A percentile compares a stretch with the other conserved stretches of the same genome.
phyloP scores from a whole-genome alignment of 2,888 invertebrate genomes.

The Pteria penguin region DNA sequence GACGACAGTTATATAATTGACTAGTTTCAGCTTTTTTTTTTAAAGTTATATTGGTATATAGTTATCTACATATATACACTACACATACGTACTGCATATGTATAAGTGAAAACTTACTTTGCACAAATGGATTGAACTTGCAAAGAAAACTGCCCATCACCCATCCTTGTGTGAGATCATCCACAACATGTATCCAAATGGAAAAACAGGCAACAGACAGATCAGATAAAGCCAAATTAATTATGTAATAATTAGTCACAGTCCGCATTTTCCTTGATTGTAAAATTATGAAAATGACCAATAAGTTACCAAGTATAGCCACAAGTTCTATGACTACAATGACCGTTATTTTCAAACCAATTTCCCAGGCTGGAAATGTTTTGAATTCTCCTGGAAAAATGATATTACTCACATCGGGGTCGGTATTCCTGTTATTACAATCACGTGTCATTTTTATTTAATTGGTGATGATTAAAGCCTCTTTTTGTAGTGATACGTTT shows the following conservation, averaged over 20 bases:
- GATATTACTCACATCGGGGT: constrained; percentile 49
- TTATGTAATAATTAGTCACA: constrained; percentile 76
- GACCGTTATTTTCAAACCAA: constrained; percentile 59
- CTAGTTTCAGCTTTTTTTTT: not conserved
- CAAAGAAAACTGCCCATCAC: constrained; percentile 88
- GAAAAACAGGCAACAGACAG: constrained; percentile 82
- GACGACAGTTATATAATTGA: not conserved
- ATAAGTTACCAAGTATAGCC: constrained; percentile 66
- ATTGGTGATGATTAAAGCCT: too few species aligned
- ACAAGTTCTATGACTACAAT: constrained; percentile 57
- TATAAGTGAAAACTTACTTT: constrained; percentile 83
- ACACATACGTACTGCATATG: too few species aligned
- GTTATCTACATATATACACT: too few species aligned
- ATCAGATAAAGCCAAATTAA: constrained; percentile 75
- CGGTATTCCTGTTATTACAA: not conserved
- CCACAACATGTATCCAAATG: constrained; percentile 88
- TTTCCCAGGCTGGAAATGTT: constrained; percentile 59
- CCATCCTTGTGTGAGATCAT: constrained; percentile 90
- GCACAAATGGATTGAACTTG: constrained; percentile 88
- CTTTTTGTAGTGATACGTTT: too few species aligned
- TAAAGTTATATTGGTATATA: too few species aligned
- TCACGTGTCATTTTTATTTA: too few species aligned
- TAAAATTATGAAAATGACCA: constrained; percentile 67
- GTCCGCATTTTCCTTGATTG: constrained; percentile 71
- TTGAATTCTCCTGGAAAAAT: constrained; percentile 52